Evolutionary conservation across 2,888 invertebrate genomes (phyloP).

Genomic region (Entomobrya proxima): DNA sequence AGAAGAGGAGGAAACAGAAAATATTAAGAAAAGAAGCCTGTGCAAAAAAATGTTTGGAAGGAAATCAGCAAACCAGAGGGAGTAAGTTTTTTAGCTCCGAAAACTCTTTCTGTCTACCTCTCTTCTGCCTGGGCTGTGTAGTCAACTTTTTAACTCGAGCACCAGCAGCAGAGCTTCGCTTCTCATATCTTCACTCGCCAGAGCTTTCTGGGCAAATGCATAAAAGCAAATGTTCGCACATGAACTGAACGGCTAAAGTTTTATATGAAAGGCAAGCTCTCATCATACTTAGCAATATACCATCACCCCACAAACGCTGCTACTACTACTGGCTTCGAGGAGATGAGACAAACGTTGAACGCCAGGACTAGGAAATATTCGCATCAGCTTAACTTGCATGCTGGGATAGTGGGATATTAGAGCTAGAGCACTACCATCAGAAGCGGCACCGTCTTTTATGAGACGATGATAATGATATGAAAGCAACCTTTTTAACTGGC

Average conservation of each 20-base stretch:
- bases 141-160: neutral
- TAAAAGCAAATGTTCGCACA: conserved; percentile 42
- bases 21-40: neutral
- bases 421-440: neutral
- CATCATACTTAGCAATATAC: neutral
- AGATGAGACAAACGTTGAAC: too few relatives aligned
- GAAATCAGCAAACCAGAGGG: neutral
- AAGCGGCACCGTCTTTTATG: neutral
- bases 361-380: too few relatives aligned
- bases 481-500: neutral
- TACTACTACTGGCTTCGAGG: too few relatives aligned
- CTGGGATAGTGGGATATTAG: neutral
- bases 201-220: conserved; percentile 56
- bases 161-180: neutral
- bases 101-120: too few relatives aligned
- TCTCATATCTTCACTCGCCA: conserved; percentile 55
- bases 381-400: too few relatives aligned
- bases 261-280: conserved; percentile 27
- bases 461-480: neutral
- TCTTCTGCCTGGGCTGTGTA: neutral
- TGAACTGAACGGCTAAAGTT: conserved; percentile 4
- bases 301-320: neutral
- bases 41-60: neutral
- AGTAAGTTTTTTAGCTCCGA: neutral
- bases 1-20: neutral